Percentiles rank a stretch among this genome's conserved stretches.
These are phyloP conservation scores for Cheirogaleus medius DNA, from an alignment of 2,113 vertebrate genomes.

Conservation along the genomic window DNA sequence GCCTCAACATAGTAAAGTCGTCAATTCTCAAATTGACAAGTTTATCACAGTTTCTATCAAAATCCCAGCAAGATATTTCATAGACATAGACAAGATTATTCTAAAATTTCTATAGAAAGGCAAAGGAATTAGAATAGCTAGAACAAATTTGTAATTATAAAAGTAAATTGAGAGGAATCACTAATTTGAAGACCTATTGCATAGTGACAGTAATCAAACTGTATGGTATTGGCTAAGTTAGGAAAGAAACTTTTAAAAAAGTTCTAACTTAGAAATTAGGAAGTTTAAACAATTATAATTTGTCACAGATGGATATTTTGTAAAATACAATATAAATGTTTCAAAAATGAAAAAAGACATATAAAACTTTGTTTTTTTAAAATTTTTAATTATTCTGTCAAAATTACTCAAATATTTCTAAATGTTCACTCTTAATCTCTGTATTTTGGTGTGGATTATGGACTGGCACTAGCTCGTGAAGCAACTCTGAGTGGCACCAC, in stretches of 20 bases:
- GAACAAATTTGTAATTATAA: not conserved
- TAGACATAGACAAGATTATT: not conserved
- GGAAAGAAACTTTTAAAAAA: not conserved
- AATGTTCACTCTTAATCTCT: not conserved
- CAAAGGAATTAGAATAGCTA: not conserved
- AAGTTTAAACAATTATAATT: not conserved
- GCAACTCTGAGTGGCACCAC: not conserved
- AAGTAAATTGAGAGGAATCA: not conserved
- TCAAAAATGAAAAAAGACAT: not conserved
- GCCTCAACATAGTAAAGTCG: not conserved
- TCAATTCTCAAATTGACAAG: not conserved
- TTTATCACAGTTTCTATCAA: not conserved
- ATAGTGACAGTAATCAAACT: not conserved
- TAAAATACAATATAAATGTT: not conserved
- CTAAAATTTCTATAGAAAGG: not conserved
- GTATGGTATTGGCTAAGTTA: not conserved
- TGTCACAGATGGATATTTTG: not conserved
- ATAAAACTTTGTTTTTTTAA: not conserved
- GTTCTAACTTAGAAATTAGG: not conserved
- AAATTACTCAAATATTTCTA: not conserved
- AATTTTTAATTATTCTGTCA: not conserved
- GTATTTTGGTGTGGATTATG: not conserved
- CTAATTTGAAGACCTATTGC: not conserved
- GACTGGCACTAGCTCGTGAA: not conserved
- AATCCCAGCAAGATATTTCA: not conserved